Evolutionary conservation across 1,140 invertebrate species (phyloP), one percentile per base, ranked within the genome.

Genomic region (Pomacea maculata): DNA sequence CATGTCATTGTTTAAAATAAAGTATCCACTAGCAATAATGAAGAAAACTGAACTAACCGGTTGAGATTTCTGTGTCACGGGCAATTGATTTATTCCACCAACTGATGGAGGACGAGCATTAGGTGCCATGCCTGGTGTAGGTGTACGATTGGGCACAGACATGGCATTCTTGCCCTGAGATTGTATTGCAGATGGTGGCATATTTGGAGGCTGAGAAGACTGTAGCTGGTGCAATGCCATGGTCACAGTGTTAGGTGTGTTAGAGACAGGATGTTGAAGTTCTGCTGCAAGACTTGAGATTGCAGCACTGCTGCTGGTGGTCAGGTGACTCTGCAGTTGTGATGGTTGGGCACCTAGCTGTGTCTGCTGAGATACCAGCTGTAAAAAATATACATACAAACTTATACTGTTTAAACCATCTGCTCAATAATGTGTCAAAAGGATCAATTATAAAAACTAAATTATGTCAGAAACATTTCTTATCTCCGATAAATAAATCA

Each of bases 181-280:
- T 25, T 80, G 79, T 45, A 79, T 75, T 25, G 17, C 76, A 57
- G 21, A 14, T 15, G 77, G 77, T 7, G 77, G 57, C 45, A 61
- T 61, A 61, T 57, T 72, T 64, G 80, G 81, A 19, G 73, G 71
- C 70, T 83, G 79, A 55, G 79, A 79, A 45, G 54, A 79, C 65
- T 78, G 72, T 57, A 74, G 76, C 65, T 82, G 80, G 11, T 82
- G 82, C 81, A 81, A 64, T 84, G 83, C 29, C 80, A 80, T 70
- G 85, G 87, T 54, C 79, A 77, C 52, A 81, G 78, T 8, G 45
- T 17, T 11, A 21, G 64, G 15, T 21, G 77, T 57, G 54, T 19
- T 78, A 52, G 77, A 45, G 45, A 80, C 86, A 70, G 83, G 87
- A 72, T 86, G 85, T 63, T 82, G 86, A 21, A 80, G 78, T 25